Conservation (phyloP, 2,888 invertebrate genomes). For the Dicyrtomina minuta region DNA sequence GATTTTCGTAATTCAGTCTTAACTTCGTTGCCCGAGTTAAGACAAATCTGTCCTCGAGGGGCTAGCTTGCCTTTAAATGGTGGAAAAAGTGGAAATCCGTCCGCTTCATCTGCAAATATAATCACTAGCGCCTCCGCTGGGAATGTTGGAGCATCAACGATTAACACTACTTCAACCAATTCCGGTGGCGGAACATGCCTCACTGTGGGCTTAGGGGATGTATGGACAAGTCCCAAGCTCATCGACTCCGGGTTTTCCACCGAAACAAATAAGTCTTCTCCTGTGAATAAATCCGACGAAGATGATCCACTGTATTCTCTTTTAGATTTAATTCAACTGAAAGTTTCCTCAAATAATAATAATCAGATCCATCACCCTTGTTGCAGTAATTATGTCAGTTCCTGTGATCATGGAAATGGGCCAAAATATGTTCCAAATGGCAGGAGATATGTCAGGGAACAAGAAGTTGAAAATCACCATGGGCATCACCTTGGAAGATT, state of each 20-base stretch:
- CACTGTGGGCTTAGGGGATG: constrained; percentile 24
- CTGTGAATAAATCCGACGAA: constrained; percentile 46
- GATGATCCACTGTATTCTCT: constrained; percentile 51
- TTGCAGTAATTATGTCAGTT: constrained; percentile 20
- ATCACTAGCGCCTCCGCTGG: constrained; percentile 4
- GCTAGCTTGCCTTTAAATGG: background rate
- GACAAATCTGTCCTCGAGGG: constrained; percentile 26
- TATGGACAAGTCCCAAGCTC: constrained; percentile 35
- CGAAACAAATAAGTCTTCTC: constrained; percentile 47
- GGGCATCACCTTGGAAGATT: constrained; percentile 38
- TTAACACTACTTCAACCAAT: background rate
- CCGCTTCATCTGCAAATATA: constrained; percentile 1
- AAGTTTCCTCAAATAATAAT: constrained; percentile 41
- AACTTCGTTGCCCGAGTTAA: constrained; percentile 38
- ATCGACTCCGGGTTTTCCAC: constrained; percentile 50
- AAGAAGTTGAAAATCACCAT: too few species aligned
- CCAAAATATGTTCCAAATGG: constrained; percentile 6
- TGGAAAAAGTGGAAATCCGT: constrained; percentile 12
- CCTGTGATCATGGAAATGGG: constrained; percentile 16
- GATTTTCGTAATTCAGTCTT: constrained; percentile 47
- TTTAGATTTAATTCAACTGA: constrained; percentile 49
- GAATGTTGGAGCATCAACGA: background rate
- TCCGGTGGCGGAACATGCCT: constrained; percentile 20
- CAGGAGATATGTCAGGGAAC: background rate
- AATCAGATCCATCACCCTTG: constrained; percentile 6